A percentile compares a stretch with the other conserved stretches of the same genome.
These are phyloP conservation scores for Mobula birostris DNA, from an alignment of 2,113 vertebrate species.

Conservation along the genomic window DNA sequence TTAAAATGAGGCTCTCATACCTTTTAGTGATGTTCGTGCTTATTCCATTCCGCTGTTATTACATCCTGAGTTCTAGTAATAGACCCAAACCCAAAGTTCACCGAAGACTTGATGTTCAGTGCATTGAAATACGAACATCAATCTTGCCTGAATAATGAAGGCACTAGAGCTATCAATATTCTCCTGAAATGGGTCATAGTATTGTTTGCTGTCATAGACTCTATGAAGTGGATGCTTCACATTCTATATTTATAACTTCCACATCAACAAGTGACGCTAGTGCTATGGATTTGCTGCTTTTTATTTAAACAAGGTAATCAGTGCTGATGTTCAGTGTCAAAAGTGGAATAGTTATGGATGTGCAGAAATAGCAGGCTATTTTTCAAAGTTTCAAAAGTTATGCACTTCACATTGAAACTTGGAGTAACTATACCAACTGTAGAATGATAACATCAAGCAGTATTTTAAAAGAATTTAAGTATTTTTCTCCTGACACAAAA, in stretches of 20 bases:
- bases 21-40: neutral
- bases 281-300: neutral
- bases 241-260: slow-evolving; percentile 15
- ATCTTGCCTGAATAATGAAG: slow-evolving; percentile 10
- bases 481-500: neutral
- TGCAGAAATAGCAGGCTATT: no score
- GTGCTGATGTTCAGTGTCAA: slow-evolving; percentile 2
- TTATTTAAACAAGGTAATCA: neutral
- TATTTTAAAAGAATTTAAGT: neutral
- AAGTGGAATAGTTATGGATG: neutral
- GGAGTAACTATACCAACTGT: neutral
- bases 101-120: neutral
- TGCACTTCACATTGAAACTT: neutral
- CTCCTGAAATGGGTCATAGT: neutral
- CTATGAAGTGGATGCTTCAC: slow-evolving; percentile 10
- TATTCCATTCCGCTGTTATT: neutral
- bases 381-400: neutral
- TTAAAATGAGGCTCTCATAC: neutral
- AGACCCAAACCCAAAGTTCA: neutral
- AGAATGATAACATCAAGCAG: neutral
- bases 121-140: slow-evolving; percentile 8
- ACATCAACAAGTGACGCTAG: slow-evolving; percentile 8
- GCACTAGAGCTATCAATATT: neutral
- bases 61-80: neutral
- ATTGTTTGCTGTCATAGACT: neutral